Percentiles rank a stretch among this genome's conserved stretches.
Conservation (phyloP, 2,797 vertebrate genomes). For the Rhyacichthys aspro region DNA sequence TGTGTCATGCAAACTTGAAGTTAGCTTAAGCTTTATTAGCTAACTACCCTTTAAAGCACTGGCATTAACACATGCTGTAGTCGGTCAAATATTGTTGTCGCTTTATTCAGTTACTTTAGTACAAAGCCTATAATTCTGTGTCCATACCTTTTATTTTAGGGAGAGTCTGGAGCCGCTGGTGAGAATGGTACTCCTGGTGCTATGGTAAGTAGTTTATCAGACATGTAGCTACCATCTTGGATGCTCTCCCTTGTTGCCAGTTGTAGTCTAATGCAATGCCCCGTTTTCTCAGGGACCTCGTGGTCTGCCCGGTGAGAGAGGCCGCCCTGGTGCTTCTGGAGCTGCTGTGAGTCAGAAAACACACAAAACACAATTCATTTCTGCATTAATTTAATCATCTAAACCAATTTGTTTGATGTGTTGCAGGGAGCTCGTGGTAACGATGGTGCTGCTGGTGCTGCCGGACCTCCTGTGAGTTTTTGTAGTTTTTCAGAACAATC, state of each 20-base stretch:
- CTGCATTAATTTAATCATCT: background rate
- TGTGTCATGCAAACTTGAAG: no score
- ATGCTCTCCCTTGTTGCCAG: background rate
- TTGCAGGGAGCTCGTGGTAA: constrained; percentile 94
- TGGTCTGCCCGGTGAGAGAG: constrained; percentile 95
- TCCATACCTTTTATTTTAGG: constrained; percentile 73
- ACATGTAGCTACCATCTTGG: background rate
- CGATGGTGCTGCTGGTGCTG: constrained; percentile 93
- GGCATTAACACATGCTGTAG: no score
- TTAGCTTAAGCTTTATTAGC: no score
- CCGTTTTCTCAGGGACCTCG: constrained; percentile 86
- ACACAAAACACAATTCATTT: constrained; percentile 1
- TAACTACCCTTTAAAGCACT: no score
- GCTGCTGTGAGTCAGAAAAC: constrained; percentile 87
- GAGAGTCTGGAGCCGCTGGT: constrained; percentile 89
- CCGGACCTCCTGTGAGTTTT: constrained; percentile 91
- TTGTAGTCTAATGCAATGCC: background rate
- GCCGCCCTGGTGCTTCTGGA: constrained; percentile 90
- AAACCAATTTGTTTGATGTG: constrained; percentile 36
- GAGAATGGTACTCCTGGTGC: constrained; percentile 96
- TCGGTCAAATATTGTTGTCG: no score
- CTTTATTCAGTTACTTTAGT: no score
- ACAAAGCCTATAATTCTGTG: background rate
- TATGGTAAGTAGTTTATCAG: constrained; percentile 85
- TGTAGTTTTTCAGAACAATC: no score